Conservation (phyloP, 2,888 invertebrate species). For the Galerucella calmariensis region DNA sequence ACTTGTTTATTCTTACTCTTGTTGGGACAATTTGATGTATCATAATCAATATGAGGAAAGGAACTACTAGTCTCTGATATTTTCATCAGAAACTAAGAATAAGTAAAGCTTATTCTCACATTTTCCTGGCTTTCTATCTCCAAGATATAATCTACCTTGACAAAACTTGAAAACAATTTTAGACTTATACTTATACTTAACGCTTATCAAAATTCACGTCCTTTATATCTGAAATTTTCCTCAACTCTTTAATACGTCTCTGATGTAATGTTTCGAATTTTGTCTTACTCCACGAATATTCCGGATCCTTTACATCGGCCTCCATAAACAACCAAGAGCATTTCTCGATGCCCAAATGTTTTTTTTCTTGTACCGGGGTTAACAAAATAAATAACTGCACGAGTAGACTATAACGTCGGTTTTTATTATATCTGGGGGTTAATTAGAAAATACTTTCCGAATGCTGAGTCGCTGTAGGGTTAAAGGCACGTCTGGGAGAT, state of each 20-base stretch:
- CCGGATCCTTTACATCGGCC: constrained; percentile 13
- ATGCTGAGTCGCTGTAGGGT: constrained; percentile 24
- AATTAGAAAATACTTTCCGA: constrained; percentile 35
- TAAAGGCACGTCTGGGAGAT: constrained; percentile 27
- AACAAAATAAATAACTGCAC: constrained; percentile 27
- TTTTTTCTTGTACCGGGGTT: constrained; percentile 14
- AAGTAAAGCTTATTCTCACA: too few species aligned
- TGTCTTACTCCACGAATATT: constrained; percentile 17
- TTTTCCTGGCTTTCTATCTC: too few species aligned
- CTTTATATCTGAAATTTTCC: too few species aligned
- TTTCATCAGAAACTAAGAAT: too few species aligned
- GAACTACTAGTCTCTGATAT: too few species aligned
- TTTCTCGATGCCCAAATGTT: constrained; percentile 21
- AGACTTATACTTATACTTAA: not conserved
- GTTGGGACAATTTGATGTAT: too few species aligned
- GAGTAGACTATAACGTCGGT: constrained; percentile 32
- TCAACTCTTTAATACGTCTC: not conserved
- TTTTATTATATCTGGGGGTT: constrained; percentile 33
- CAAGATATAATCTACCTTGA: too few species aligned
- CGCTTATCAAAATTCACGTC: not conserved
- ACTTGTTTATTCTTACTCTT: too few species aligned
- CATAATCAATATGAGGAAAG: too few species aligned
- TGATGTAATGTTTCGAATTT: not conserved
- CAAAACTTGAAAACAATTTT: too few species aligned
- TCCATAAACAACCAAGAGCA: constrained; percentile 26